phyloP scores from a whole-genome alignment of 2,797 vertebrate species.

The Dendrocincla fuliginosa region DNA sequence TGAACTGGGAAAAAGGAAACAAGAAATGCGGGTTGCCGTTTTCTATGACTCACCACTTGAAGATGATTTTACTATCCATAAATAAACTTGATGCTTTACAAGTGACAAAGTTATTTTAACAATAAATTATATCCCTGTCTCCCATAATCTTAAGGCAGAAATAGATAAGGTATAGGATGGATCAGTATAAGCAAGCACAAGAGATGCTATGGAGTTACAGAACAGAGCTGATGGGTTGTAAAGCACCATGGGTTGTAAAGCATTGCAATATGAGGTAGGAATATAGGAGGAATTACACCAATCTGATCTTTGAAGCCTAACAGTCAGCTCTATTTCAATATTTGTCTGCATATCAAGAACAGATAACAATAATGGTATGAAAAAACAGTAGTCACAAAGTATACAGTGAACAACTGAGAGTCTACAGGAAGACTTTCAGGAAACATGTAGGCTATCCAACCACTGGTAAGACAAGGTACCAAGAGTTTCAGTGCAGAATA shows the following conservation, averaged over 20 bases:
- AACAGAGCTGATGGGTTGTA: background rate
- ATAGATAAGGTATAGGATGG: background rate
- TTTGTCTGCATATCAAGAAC: background rate
- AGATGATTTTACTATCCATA: background rate
- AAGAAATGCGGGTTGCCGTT: background rate
- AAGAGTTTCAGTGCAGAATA: background rate
- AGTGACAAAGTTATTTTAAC: background rate
- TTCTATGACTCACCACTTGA: background rate
- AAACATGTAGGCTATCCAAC: background rate
- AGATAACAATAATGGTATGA: background rate
- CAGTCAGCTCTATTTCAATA: background rate
- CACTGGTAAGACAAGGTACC: background rate
- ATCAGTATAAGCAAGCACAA: background rate
- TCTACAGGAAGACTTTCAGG: background rate
- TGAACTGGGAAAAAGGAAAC: background rate
- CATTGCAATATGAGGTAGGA: background rate
- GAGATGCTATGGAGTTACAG: background rate
- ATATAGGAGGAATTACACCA: background rate
- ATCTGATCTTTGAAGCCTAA: background rate
- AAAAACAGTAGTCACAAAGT: background rate
- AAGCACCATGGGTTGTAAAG: background rate
- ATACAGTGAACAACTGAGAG: background rate
- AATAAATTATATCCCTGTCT: background rate
- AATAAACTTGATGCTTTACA: background rate
- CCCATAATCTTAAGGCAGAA: background rate